Evolutionary conservation across 2,888 invertebrate species (phyloP).

Genomic region (Limnephilus lunatus): DNA sequence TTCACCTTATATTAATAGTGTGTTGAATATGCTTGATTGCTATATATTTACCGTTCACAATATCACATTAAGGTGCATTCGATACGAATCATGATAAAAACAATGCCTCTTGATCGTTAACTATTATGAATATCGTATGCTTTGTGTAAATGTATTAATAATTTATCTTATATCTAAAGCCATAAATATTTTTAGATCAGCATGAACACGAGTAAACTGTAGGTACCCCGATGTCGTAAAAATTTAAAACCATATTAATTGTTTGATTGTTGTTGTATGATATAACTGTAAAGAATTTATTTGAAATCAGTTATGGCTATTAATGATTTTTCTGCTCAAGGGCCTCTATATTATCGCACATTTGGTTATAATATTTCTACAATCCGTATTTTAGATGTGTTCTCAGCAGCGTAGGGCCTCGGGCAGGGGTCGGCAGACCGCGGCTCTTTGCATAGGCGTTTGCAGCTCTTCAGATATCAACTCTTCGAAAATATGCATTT

Average conservation of each 20-base stretch:
- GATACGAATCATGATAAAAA: neutral
- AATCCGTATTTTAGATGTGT: neutral
- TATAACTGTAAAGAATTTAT: constrained; percentile 2
- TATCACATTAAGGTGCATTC: neutral
- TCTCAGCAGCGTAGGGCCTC: neutral
- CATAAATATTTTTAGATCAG: neutral
- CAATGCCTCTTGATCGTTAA: neutral
- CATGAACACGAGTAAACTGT: neutral
- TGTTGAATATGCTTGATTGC: neutral
- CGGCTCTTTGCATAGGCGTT: too few species aligned
- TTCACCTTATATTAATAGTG: neutral
- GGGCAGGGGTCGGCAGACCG: too few species aligned
- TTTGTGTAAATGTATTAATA: neutral
- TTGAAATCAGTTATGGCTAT: neutral
- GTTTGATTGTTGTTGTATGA: neutral
- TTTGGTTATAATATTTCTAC: neutral
- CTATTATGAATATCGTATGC: neutral
- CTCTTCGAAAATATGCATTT: too few species aligned
- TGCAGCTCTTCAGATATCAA: too few species aligned
- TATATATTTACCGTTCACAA: neutral
- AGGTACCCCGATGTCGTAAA: neutral
- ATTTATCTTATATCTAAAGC: neutral
- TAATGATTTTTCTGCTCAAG: neutral
- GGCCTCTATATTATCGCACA: neutral
- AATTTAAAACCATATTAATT: neutral